phyloP scores from a whole-genome alignment of 2,888 invertebrate species.

The Entomobrya proxima region DNA sequence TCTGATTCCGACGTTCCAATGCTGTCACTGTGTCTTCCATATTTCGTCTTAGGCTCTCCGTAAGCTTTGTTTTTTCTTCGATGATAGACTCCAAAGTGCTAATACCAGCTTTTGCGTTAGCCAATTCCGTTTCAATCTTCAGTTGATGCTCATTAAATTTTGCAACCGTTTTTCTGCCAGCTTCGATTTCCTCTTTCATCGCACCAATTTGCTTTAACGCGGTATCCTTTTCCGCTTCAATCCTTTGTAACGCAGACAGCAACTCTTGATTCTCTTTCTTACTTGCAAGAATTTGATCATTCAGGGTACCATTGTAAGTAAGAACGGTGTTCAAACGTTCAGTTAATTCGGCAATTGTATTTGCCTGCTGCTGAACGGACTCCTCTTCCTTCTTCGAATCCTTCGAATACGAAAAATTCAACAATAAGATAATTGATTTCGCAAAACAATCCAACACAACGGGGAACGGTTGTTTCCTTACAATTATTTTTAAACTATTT shows the following conservation, averaged over 20 bases:
- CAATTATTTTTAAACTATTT: too few relatives aligned
- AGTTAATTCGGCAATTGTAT: constrained; percentile 32
- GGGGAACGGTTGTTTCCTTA: too few relatives aligned
- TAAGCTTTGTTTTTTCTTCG: constrained; percentile 41
- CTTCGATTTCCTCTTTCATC: constrained; percentile 42
- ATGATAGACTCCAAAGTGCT: constrained; percentile 19
- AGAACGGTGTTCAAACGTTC: constrained; percentile 32
- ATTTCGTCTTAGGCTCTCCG: constrained; percentile 35
- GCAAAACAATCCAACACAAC: background rate
- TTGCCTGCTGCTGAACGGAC: background rate
- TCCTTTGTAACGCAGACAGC: background rate
- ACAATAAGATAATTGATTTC: background rate
- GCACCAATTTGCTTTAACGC: background rate
- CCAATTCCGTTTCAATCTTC: constrained; percentile 13
- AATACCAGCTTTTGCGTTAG: background rate
- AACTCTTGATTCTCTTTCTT: constrained; percentile 11
- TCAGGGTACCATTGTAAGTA: constrained; percentile 25
- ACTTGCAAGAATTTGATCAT: constrained; percentile 18
- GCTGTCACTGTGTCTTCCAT: constrained; percentile 51
- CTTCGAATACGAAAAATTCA: background rate
- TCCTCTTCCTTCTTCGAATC: background rate
- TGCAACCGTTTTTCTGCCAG: constrained; percentile 8
- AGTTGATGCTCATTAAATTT: constrained; percentile 35
- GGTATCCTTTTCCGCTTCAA: background rate
- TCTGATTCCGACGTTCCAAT: constrained; percentile 39